Conservation (phyloP, 2,797 vertebrate genomes). For the Myotis vivesi region DNA sequence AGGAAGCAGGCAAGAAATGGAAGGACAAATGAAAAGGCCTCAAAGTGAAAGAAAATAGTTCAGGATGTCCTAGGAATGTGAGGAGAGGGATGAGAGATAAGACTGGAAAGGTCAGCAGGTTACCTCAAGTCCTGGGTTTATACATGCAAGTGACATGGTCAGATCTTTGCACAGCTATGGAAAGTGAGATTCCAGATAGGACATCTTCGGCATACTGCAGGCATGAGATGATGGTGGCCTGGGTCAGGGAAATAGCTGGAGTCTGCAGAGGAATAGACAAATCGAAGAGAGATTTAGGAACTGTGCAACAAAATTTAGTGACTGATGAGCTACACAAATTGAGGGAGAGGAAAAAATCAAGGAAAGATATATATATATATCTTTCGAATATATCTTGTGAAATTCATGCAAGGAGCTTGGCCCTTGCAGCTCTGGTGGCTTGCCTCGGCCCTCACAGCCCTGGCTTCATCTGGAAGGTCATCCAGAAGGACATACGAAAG, state of each 20-base stretch:
- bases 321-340: not conserved
- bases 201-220: not conserved
- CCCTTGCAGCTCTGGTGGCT: too few relatives aligned
- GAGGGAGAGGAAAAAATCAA: not conserved
- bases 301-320: not conserved
- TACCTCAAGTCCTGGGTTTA: not conserved
- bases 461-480: too few relatives aligned
- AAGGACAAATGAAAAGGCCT: not conserved
- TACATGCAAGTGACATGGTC: not conserved
- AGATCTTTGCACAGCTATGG: not conserved
- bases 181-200: not conserved
- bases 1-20: not conserved
- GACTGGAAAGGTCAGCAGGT: not conserved
- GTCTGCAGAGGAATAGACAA: not conserved
- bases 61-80: not conserved
- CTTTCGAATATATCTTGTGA: too few relatives aligned
- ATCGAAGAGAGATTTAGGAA: constrained; percentile 31
- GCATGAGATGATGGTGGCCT: not conserved
- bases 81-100: not conserved
- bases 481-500: too few relatives aligned
- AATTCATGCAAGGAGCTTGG: too few relatives aligned
- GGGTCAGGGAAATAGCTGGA: not conserved
- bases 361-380: not conserved
- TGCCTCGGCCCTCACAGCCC: too few relatives aligned
- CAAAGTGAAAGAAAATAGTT: not conserved